These are phyloP conservation scores for Aspidiotus destructor DNA, from an alignment of 2,888 invertebrate genomes.

Conservation along the genomic window DNA sequence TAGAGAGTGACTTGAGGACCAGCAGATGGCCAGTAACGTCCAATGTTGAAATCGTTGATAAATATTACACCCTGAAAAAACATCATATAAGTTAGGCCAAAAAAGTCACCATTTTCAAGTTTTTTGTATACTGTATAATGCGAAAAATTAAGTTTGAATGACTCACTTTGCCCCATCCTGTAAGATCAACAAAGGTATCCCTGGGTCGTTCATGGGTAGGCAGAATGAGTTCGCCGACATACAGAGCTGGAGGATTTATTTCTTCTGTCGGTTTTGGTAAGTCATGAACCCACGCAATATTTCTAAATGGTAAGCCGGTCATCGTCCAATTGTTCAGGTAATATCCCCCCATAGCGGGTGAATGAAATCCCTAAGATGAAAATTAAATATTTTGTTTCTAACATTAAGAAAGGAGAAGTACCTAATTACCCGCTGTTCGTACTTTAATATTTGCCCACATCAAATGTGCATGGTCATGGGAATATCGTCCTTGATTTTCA, in stretches of 20 bases:
- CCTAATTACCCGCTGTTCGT: too few species aligned
- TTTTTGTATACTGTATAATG: not conserved
- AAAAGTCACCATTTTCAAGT: too few species aligned
- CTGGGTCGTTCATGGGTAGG: constrained; percentile 12
- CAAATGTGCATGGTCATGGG: constrained; percentile 51
- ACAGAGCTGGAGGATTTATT: constrained; percentile 36
- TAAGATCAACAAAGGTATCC: constrained; percentile 39
- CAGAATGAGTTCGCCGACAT: constrained; percentile 35
- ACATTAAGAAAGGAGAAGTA: too few species aligned
- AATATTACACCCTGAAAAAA: constrained; percentile 39
- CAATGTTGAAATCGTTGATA: constrained; percentile 39
- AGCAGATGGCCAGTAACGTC: constrained; percentile 39
- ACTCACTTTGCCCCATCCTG: constrained; percentile 40
- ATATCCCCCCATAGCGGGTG: not conserved
- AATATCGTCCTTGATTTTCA: constrained; percentile 79
- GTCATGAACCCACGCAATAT: constrained; percentile 35
- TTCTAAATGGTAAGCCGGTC: constrained; percentile 48
- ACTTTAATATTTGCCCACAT: constrained; percentile 38
- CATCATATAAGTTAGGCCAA: not conserved
- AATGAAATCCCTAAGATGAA: not conserved
- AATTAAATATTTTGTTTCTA: too few species aligned
- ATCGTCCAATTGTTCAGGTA: constrained; percentile 52
- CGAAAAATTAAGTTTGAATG: not conserved
- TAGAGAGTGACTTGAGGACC: constrained; percentile 39
- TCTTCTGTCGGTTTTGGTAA: constrained; percentile 11